Conservation (phyloP, 1,140 invertebrate genomes). For the Drosophila kurseongensis region DNA sequence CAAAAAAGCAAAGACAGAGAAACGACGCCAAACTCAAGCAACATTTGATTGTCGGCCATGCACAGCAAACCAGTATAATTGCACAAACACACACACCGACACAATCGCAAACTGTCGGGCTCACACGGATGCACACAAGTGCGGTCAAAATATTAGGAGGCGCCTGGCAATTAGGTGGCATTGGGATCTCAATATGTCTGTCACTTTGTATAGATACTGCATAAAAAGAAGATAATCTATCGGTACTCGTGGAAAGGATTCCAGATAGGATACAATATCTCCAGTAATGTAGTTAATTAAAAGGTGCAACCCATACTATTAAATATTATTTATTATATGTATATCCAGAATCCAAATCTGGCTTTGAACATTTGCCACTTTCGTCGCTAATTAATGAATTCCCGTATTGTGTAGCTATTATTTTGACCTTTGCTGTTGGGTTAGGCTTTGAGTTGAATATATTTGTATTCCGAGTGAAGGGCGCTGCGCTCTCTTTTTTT, state of each 20-base stretch:
- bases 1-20: constrained; percentile 43
- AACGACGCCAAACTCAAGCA: constrained; percentile 49
- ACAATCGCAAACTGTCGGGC: constrained; percentile 27
- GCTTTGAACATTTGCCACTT: no score
- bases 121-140: constrained; percentile 16
- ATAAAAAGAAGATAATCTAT: no score
- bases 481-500: constrained; percentile 42
- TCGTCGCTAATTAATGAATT: no score
- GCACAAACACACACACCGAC: constrained; percentile 64
- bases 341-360: no score
- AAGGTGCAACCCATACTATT: no score
- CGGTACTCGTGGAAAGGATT: no score
- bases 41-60: constrained; percentile 75
- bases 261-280: no score
- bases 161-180: not conserved
- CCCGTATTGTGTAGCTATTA: not conserved
- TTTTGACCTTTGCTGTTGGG: not conserved
- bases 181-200: not conserved
- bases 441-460: constrained; percentile 19
- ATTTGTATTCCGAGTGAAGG: constrained; percentile 34
- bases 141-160: constrained; percentile 10
- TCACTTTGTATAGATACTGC: not conserved
- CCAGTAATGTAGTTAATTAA: no score
- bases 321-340: no score
- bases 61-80: constrained; percentile 79